phyloP scores from a whole-genome alignment of 2,888 invertebrate genomes.

The Pharmacophagus antenor region DNA sequence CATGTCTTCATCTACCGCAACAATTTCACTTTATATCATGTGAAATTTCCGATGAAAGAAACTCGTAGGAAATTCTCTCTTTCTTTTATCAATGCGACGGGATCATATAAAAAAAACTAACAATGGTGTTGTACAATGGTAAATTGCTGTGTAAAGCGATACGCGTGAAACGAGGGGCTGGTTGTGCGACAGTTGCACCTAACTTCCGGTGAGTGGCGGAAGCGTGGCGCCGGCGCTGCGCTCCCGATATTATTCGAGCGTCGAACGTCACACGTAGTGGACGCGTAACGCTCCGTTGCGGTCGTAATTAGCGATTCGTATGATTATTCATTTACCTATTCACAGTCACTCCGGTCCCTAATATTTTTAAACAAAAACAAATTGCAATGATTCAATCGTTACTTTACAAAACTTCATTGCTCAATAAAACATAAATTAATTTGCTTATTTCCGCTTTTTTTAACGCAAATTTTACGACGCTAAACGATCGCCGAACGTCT shows the following conservation, averaged over 20 bases:
- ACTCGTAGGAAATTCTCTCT: neutral
- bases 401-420: too few species aligned
- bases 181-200: slow-evolving; percentile 58
- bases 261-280: slow-evolving; percentile 53
- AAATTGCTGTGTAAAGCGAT: slow-evolving; percentile 29
- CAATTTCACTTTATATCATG: too few species aligned
- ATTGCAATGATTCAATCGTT: too few species aligned
- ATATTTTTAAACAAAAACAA: too few species aligned
- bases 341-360: too few species aligned
- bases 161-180: slow-evolving; percentile 23
- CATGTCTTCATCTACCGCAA: too few species aligned
- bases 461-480: too few species aligned
- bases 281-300: slow-evolving; percentile 52
- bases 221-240: slow-evolving; percentile 60
- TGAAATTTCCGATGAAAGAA: too few species aligned
- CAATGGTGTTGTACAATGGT: slow-evolving; percentile 7
- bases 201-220: slow-evolving; percentile 68
- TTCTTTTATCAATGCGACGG: neutral
- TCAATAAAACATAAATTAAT: too few species aligned
- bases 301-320: slow-evolving; percentile 23
- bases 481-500: too few species aligned
- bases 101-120: slow-evolving; percentile 3
- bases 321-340: too few species aligned
- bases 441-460: too few species aligned
- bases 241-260: slow-evolving; percentile 50